phyloP scores from a whole-genome alignment of 2,888 invertebrate species.

The Hypomecis punctinalis region DNA sequence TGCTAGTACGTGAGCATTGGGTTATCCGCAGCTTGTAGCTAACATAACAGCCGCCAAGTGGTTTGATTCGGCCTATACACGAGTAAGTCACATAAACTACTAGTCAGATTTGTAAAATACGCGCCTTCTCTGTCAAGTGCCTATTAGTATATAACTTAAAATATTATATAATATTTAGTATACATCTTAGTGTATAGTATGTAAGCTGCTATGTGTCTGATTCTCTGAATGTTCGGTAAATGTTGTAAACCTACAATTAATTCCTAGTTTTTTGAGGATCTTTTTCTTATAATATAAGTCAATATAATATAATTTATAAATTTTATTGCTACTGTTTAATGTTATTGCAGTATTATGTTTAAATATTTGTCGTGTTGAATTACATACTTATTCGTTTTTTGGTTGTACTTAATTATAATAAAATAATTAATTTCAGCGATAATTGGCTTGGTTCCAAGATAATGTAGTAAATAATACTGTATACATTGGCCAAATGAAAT shows the following conservation, averaged over 20 bases:
- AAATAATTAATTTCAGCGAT: constrained; percentile 29
- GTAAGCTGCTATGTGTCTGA: constrained; percentile 25
- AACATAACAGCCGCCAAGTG: too few relatives aligned
- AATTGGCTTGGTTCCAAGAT: constrained; percentile 18
- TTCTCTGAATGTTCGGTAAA: constrained; percentile 18
- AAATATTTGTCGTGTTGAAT: constrained; percentile 33
- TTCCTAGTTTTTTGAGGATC: constrained; percentile 26
- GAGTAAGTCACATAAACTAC: constrained; percentile 14
- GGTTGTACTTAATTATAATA: constrained; percentile 39
- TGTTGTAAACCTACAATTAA: background rate
- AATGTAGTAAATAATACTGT: background rate
- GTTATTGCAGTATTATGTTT: constrained; percentile 41
- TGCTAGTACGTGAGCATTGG: too few relatives aligned
- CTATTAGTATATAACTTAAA: constrained; percentile 59
- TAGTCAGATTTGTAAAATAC: constrained; percentile 11
- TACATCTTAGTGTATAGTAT: constrained; percentile 44
- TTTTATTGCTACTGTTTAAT: constrained; percentile 23
- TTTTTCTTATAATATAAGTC: constrained; percentile 20
- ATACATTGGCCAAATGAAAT: background rate
- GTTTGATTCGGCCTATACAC: too few relatives aligned
- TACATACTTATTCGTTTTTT: constrained; percentile 21
- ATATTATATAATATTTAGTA: constrained; percentile 48
- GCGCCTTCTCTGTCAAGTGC: constrained; percentile 67
- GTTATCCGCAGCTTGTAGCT: too few relatives aligned
- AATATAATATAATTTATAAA: constrained; percentile 21